Base-by-base conservation (phyloP, 2,888 invertebrate genomes). In the Ophraella communa region DNA sequence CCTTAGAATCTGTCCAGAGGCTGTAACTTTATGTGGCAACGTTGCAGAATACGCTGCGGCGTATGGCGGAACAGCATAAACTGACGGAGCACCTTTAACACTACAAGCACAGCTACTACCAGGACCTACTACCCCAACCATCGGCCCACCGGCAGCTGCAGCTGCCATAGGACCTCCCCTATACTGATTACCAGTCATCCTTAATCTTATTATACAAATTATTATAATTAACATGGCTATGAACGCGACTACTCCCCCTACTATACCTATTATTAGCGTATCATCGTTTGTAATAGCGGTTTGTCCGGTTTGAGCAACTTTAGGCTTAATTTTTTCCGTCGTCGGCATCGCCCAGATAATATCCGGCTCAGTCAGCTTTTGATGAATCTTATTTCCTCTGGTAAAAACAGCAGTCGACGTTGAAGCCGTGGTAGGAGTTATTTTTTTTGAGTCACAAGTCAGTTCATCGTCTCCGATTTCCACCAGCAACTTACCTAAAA, bases 211-310 rank as follows among this genome's bases (percentile, higher is more conserved):
- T 42, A 95, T 92, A 77, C 95, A 96, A 71, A 94, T 94, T n/a
- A 90, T 89, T 24, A 95, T 91, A 33, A 95, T 92, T 58, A 95
- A 85, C 68, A 95, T 91, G 10, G 92, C 92, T 70, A 96, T 94
- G 78, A 96, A 94, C 1, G 93, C 94, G 0, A 96, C 94, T 0
- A 95, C 95, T 1, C 95, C 95, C 0, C 95, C 95, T 0, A 95
- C 95, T 71, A 96, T 95, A n/a, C 94, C 94, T 65, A 96, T 95
- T 56, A 96, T 95, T n/a, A 96, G 84, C 3, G 94, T 95, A 73
- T 95, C 95, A 74, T 96, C 95, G 75, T 94, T 95, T 60, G 88
- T 90, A 10, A 92, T 86, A 0, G 89, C 83, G 7, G 86, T 85
- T 64, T 85, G 85, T 2, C 86, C 86, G 2, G 85, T 80, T 24